Conservation (phyloP, 2,888 invertebrate species). For the Tipula helvola region DNA sequence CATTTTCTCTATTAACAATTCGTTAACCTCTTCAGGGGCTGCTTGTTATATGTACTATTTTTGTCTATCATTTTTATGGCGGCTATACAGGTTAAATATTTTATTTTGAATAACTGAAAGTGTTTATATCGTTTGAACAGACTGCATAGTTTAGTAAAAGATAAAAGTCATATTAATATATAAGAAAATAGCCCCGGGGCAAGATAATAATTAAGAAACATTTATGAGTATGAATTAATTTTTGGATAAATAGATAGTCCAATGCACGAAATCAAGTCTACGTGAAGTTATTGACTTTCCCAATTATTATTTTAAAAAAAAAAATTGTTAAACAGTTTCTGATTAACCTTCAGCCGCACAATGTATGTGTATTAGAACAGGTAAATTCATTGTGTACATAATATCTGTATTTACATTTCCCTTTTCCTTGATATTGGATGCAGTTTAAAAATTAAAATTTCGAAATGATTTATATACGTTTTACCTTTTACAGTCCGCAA, state of each 20-base stretch:
- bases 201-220: not conserved
- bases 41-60: not conserved
- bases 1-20: not conserved
- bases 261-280: not conserved
- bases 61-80: not conserved
- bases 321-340: not conserved
- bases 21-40: not conserved
- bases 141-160: not conserved
- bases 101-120: not conserved
- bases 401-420: not conserved
- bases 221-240: not conserved
- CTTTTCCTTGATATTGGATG: slow-evolving; percentile 4
- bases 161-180: not conserved
- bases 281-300: not conserved
- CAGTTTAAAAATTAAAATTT: not conserved
- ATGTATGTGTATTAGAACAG: not conserved
- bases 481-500: not conserved
- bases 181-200: not conserved
- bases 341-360: not conserved
- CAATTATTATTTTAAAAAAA: not conserved
- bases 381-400: not conserved
- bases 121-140: not conserved
- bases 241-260: not conserved
- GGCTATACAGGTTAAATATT: not conserved
- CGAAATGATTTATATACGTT: not conserved